Base-by-base conservation (phyloP, 1,140 invertebrate species). In the Galleria mellonella region DNA sequence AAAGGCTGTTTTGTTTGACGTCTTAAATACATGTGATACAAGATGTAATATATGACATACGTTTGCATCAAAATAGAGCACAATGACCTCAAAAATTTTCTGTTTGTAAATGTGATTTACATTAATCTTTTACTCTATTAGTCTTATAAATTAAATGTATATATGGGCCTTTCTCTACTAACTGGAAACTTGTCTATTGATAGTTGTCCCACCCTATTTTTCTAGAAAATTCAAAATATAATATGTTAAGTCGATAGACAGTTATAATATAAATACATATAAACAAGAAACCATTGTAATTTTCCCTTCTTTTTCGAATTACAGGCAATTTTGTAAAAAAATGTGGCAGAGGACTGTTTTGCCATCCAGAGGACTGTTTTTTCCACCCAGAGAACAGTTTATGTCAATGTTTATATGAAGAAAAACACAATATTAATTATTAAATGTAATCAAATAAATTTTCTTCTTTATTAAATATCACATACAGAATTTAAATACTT, bases 391-490 rank as follows among this genome's bases (percentile, higher is more conserved):
- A 39, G 37, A 13, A 27, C 37, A 12, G 17, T 39, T 39, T 39
- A 32, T 32, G 32, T 32, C 32, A 32, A 32, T 32, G 32, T 39
- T 23, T 27, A 10, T 27, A 27, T 2, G 4, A 7, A 39, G 37
- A 39, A 27, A 13, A 37, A 9, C 17, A 23, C 14, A n/a, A 14
- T 27, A 27, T 27, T 39, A 27, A 12, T 39, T 39, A 14, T 36
- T 14, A 36, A 43, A 43, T 43, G 27, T 43, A 43, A 49, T 49
- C 33, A 43, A 43, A 49, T 51, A 29, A 44, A 44, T 40, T 44
- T 15, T 51, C 47, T 43, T 42, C 32, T 49, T 49, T 49, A 43
- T 49, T 49, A 28, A 49, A 43, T 41, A 47, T 43, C 39, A 49
- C 47, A 49, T 49, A 38, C 47, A 49, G 39, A 43, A 39, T 39